Evolutionary conservation across 2,888 invertebrate species (phyloP), one percentile per base, ranked within the genome.

Genomic region (Dinocampus coccinellae): DNA sequence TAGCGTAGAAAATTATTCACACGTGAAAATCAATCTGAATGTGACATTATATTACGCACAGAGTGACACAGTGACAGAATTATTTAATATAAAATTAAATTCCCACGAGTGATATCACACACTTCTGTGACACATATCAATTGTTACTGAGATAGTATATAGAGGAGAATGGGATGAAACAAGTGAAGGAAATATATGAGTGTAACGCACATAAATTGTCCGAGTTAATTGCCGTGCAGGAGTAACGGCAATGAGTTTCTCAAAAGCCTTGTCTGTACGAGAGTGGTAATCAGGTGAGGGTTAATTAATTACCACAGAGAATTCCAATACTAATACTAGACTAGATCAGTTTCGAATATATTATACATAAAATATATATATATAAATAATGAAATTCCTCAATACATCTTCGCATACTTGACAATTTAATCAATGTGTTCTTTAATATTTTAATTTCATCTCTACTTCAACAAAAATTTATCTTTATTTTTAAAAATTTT

Each of bases 121-220:
- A 20, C 33, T 34, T 7, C 34, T 20, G 65, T 10, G 66, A 24
- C 42, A 58, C 65, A 55, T 13, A 34, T 20, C 47, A 55, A 42
- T 36, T 26, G 71, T 36, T 34, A 42, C 52, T 29, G 9, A 39
- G 29, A 22, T 20, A 29, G 29, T 36, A 53, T 42, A 26, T n/a
- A 22, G 34, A 29, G 53, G 22, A 26, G 24, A 29, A 52, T 26
- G 22, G 3, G 62, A 34, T 64, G 62, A 68, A 24, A 26, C 55
- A 53, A 72, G 67, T 26, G 67, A 58, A 52, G 66, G 52, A 66
- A 36, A 36, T 47, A 24, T 47, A 47, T n/a, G 42, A 34, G 6
- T 47, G 47, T 16, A 47, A 63, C 70, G 71, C 64, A 75, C 72
- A 75, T 75, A 75, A 75, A 75, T 75, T 75, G 75, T 72, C 64